These are phyloP conservation scores for Arenaria interpres DNA, from an alignment of 2,113 vertebrate species.

Conservation along the genomic window DNA sequence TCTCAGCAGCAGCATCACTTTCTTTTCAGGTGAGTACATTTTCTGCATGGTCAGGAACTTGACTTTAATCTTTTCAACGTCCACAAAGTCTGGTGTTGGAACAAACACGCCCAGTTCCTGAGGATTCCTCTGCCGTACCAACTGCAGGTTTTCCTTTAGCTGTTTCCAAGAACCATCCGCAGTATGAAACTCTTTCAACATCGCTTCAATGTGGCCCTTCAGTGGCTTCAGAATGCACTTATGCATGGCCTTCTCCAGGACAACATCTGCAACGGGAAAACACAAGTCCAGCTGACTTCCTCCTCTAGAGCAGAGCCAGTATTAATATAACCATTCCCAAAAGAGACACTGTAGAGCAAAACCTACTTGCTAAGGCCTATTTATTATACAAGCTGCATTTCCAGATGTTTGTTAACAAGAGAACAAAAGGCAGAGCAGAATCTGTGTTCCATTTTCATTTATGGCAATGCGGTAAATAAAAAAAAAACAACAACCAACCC, in stretches of 20 bases:
- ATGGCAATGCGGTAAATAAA: background rate
- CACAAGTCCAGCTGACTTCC: constrained; percentile 23
- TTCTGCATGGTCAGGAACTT: constrained; percentile 94
- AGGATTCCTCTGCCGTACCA: constrained; percentile 87
- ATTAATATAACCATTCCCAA: background rate
- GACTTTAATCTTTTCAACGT: constrained; percentile 92
- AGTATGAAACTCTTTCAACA: constrained; percentile 87
- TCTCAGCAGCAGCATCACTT: constrained; percentile 89
- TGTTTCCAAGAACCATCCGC: constrained; percentile 87
- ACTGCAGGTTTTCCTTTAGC: constrained; percentile 89
- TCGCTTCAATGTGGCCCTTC: constrained; percentile 84
- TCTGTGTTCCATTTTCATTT: background rate
- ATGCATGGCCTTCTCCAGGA: constrained; percentile 96
- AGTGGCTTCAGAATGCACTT: constrained; percentile 94
- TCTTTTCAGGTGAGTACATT: constrained; percentile 96
- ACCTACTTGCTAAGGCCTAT: background rate
- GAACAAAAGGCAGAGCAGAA: constrained; percentile 11
- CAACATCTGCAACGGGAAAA: constrained; percentile 80
- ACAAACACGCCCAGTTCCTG: constrained; percentile 92
- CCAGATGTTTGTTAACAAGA: constrained; percentile 19
- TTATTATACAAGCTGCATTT: background rate
- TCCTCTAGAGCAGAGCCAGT: background rate
- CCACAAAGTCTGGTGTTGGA: constrained; percentile 86
- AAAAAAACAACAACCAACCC: background rate
- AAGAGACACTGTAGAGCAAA: background rate